Base-by-base conservation (phyloP, 1,140 invertebrate genomes). In the Eueides isabella region DNA sequence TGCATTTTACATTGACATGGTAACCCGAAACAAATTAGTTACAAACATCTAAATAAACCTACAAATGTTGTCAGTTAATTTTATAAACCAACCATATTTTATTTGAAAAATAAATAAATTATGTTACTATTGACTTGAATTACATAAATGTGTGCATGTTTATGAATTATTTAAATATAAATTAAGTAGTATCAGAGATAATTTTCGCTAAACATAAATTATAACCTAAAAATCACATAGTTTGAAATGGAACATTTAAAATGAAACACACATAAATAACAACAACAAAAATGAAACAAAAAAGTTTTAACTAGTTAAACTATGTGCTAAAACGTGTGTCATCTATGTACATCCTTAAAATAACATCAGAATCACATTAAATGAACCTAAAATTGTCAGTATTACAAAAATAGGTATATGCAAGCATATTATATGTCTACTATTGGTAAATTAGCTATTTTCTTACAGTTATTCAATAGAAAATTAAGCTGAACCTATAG, bases 251-350 rank as follows among this genome's bases (percentile, higher is more conserved):
- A 75, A 75, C 73, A 75, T 71, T 70, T 77, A 78, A 80, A 81
- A 75, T 81, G 77, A 80, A 80, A 61, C 73, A 81, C 71, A 81
- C 79, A 86, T 85, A 86, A 88, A 85, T 88, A 88, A 86, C 84
- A 87, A 87, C 71, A 87, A 87, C 84, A 71, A 85, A 73, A 79
- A 76, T 79, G 73, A 72, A 79, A 78, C 77, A 71, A 76, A 71
- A 55, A 66, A 65, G 29, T 61, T 55, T 31, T 62, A 61, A 67
- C 48, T 55, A 55, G 48, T 55, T 55, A 55, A 23, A 55, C 48
- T 55, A 55, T 55, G 3, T 55, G 48, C 48, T 55, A 55, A 55
- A 55, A 55, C 48, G 0, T 55, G 48, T 12, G 23, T 26, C 23
- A 55, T 4, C 19, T 55, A 55, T 55, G 5, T 55, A 55, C 48